These are phyloP conservation scores for Clavelina lepadiformis DNA, from an alignment of 23 tunicate genomes.

Conservation along the genomic window DNA sequence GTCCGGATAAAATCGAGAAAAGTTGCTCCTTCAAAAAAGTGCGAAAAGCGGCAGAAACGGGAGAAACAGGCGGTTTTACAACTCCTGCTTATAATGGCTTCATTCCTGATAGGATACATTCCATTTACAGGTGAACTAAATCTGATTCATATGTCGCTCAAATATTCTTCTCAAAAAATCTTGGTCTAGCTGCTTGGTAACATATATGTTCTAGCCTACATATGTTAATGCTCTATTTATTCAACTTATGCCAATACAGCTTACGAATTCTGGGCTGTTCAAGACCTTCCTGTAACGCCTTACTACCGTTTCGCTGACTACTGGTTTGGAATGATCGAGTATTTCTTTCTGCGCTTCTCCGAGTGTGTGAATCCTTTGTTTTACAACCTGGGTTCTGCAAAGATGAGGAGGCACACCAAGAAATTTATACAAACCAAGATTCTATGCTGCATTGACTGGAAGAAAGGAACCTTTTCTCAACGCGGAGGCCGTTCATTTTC, in stretches of 20 bases:
- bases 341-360: constrained; percentile 60
- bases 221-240: neutral
- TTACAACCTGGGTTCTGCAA: constrained; percentile 78
- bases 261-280: constrained; percentile 44
- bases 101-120: constrained; percentile 44
- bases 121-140: constrained; percentile 34
- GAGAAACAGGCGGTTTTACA: constrained; percentile 37
- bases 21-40: neutral
- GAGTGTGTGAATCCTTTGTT: constrained; percentile 83
- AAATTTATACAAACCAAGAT: constrained; percentile 23
- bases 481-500: no score
- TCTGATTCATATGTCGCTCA: neutral
- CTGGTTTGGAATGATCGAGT: constrained; percentile 69
- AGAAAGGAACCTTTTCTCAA: no score
- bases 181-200: neutral
- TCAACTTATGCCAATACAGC: constrained; percentile 3
- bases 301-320: constrained; percentile 46
- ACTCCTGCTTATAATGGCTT: constrained; percentile 26
- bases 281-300: constrained; percentile 13
- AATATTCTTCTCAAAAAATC: neutral
- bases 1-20: neutral
- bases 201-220: neutral
- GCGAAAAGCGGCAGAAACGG: constrained; percentile 12
- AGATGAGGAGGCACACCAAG: constrained; percentile 55
- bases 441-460: constrained; percentile 9